Conservation (phyloP, 2,888 invertebrate species). For the Seladonia tumulorum region DNA sequence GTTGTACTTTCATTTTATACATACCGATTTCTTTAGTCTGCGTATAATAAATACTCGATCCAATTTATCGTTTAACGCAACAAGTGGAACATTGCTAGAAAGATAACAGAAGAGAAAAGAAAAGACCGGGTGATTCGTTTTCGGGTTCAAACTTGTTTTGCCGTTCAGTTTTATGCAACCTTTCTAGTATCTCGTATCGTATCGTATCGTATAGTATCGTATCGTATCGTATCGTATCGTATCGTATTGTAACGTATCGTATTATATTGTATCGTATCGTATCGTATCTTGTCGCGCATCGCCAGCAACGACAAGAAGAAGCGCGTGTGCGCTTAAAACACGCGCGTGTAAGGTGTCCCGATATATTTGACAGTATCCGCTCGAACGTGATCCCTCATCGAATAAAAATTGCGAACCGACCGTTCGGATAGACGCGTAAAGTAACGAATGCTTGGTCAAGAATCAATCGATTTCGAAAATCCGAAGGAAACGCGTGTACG, state of each 20-base stretch:
- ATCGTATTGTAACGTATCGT: background rate
- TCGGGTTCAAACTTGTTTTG: slow-evolving; percentile 34
- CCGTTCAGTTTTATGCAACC: slow-evolving; percentile 31
- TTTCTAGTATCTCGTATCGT: slow-evolving; percentile 16
- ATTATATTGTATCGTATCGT: background rate
- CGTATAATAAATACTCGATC: slow-evolving; percentile 56
- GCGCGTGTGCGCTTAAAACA: background rate
- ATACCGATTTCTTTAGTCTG: slow-evolving; percentile 68
- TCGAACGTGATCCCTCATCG: background rate
- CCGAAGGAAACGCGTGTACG: background rate
- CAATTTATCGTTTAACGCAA: slow-evolving; percentile 39
- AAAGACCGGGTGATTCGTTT: slow-evolving; percentile 20
- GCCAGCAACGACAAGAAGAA: background rate
- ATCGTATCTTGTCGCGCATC: slow-evolving; percentile 11
- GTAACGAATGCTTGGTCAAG: background rate
- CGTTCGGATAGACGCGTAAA: background rate
- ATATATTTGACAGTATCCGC: slow-evolving; percentile 10
- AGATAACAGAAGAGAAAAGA: slow-evolving; percentile 14
- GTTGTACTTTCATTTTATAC: slow-evolving; percentile 61
- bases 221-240: background rate
- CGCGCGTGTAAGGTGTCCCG: slow-evolving; percentile 2
- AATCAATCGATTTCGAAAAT: background rate
- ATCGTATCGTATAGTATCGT: background rate
- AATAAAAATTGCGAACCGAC: background rate
- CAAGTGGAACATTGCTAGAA: slow-evolving; percentile 28